A percentile compares a stretch with the other conserved stretches of the same genome.
These are phyloP conservation scores for Sebastes miniatus DNA, from an alignment of 2,797 vertebrate genomes.

Conservation along the genomic window DNA sequence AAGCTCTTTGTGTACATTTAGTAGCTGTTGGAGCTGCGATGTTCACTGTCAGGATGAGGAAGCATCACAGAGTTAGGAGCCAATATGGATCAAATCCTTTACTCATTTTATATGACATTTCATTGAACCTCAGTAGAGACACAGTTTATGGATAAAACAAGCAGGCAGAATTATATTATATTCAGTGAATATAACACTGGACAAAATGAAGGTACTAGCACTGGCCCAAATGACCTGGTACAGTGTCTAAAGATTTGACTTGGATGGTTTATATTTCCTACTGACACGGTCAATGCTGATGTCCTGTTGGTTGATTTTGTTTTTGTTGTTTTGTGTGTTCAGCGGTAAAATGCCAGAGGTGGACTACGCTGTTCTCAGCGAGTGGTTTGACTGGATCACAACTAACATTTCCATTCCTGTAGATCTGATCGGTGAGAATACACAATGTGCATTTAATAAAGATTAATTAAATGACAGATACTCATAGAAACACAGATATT, in stretches of 20 bases:
- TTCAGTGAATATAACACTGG: background rate
- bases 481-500: background rate
- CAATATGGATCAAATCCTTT: background rate
- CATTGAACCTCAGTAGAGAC: background rate
- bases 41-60: background rate
- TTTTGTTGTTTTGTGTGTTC: background rate
- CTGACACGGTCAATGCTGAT: background rate
- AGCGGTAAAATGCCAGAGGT: constrained; percentile 95
- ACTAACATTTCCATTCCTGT: constrained; percentile 85
- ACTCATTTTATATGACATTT: background rate
- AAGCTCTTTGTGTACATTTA: background rate
- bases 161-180: too few species aligned
- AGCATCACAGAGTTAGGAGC: background rate
- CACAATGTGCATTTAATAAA: background rate
- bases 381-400: constrained; percentile 97
- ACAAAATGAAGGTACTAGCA: background rate
- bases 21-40: too few species aligned
- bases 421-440: constrained; percentile 90
- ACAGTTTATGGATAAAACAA: background rate
- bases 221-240: background rate
- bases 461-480: background rate
- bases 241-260: background rate
- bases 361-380: constrained; percentile 89
- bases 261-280: background rate
- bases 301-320: background rate